Base-by-base conservation (phyloP, 2,888 invertebrate genomes). In the Netelia fuscicornis region DNA sequence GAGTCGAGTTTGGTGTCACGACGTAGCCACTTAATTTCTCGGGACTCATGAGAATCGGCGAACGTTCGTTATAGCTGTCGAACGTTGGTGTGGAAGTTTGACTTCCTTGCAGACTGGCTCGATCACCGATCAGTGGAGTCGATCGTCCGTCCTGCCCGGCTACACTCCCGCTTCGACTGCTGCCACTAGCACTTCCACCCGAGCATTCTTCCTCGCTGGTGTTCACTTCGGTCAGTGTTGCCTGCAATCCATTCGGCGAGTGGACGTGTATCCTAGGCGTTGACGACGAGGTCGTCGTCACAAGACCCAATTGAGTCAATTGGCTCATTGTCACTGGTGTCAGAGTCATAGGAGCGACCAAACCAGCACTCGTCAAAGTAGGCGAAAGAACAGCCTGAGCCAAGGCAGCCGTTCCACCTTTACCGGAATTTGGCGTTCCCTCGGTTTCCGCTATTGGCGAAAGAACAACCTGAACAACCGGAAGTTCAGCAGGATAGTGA, bases 361-460 rank as follows among this genome's bases (percentile, higher is more conserved):
- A 91, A 92, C 95, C 94, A 86, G 95, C 92, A 89, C 95, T 89
- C 89, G 94, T 92, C 87, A 95, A 89, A 0, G 95, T 95, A 0
- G 96, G 96, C 1, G 97, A 96, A 2, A 97, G 94, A 11, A 97
- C 96, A 0, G 97, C 97, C 92, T 97, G 97, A 3, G 97, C 97
- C 84, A 97, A 94, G 5, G 97, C 97, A 1, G 97, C 96, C 0
- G 97, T 97, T 10, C 96, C 96, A 72, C 85, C 90, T 91, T 91
- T 92, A 1, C 90, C 91, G 0, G 89, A 88, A 2, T 89, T 77
- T 5, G 94, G 89, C 10, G 93, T 90, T 64, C 97, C 96, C 89
- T 98, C 98, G 88, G 97, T 94, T 94, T 98, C 98, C 92, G 97
- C 97, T 85, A 98, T 98, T 0, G 98, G 97, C 1, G 97, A 97